Evolutionary conservation across 2,113 vertebrate species (phyloP).

Genomic region (Scomber japonicus): DNA sequence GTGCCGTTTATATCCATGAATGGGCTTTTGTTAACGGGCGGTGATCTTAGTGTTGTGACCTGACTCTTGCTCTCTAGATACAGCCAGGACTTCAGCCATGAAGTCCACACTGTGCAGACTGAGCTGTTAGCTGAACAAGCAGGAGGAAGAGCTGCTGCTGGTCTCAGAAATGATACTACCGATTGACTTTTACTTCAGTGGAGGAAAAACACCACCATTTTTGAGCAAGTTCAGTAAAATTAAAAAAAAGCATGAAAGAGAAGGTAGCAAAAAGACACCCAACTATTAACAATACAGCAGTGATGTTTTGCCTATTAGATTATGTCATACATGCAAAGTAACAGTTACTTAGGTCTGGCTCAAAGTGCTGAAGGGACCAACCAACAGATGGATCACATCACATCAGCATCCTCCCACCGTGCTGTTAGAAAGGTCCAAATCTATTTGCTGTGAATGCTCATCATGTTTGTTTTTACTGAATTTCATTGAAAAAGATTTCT

Average conservation of each 20-base stretch:
- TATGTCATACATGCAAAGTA: too few relatives aligned
- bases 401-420: too few relatives aligned
- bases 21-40: conserved; percentile 9
- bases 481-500: too few relatives aligned
- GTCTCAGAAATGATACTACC: not conserved
- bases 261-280: too few relatives aligned
- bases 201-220: not conserved
- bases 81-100: not conserved
- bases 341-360: too few relatives aligned
- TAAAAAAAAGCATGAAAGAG: not conserved
- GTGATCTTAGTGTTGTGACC: not conserved
- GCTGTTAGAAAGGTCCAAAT: too few relatives aligned
- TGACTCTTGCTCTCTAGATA: not conserved
- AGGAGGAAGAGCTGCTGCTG: not conserved
- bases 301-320: too few relatives aligned
- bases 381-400: too few relatives aligned
- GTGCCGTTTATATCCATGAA: not conserved
- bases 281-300: too few relatives aligned
- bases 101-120: not conserved
- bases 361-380: too few relatives aligned
- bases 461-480: too few relatives aligned
- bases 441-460: too few relatives aligned
- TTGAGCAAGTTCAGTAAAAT: not conserved
- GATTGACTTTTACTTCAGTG: not conserved
- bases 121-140: not conserved